Percentiles rank a stretch among this genome's conserved stretches.
Evolutionary conservation across 2,888 invertebrate genomes (phyloP).

Genomic region (Hybos culiciformis): DNA sequence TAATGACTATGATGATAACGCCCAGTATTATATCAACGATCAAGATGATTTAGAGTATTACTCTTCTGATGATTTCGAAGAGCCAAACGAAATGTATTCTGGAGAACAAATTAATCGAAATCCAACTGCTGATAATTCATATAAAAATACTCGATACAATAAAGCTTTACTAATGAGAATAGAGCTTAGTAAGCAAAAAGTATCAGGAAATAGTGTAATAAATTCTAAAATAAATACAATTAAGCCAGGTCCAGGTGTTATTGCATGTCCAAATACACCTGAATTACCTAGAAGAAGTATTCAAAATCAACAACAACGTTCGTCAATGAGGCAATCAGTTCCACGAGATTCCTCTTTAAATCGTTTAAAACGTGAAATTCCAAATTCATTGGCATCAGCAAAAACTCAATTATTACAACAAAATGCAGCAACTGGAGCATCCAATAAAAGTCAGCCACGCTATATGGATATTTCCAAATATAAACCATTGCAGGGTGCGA

Average conservation of each 20-base stretch:
- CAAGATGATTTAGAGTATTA: conserved; percentile 27
- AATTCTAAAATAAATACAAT: conserved; percentile 11
- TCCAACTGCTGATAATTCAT: conserved; percentile 23
- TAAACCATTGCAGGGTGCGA: conserved; percentile 38
- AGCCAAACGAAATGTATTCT: conserved; percentile 27
- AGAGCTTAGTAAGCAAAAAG: conserved; percentile 33
- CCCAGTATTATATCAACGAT: conserved; percentile 35
- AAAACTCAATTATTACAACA: conserved; percentile 34
- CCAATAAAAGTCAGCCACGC: conserved; percentile 28
- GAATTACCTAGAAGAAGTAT: conserved; percentile 38
- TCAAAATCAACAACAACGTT: conserved; percentile 16
- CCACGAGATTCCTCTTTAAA: conserved; percentile 34
- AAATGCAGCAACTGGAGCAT: conserved; percentile 19
- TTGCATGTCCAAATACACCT: conserved; percentile 42
- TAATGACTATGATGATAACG: conserved; percentile 30
- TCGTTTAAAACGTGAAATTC: conserved; percentile 32
- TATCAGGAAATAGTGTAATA: conserved; percentile 17
- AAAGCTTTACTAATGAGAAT: conserved; percentile 54
- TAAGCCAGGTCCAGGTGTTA: conserved; percentile 20
- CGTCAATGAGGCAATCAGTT: conserved; percentile 30
- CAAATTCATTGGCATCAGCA: conserved; percentile 32
- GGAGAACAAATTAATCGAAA: conserved; percentile 5
- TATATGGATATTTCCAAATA: conserved; percentile 51
- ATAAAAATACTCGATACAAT: conserved; percentile 51
- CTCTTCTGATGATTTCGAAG: conserved; percentile 22